A percentile compares a stretch with the other conserved stretches of the same genome.
Evolutionary conservation across 1,140 invertebrate species (phyloP).

Genomic region (Aradophagus sp.): DNA sequence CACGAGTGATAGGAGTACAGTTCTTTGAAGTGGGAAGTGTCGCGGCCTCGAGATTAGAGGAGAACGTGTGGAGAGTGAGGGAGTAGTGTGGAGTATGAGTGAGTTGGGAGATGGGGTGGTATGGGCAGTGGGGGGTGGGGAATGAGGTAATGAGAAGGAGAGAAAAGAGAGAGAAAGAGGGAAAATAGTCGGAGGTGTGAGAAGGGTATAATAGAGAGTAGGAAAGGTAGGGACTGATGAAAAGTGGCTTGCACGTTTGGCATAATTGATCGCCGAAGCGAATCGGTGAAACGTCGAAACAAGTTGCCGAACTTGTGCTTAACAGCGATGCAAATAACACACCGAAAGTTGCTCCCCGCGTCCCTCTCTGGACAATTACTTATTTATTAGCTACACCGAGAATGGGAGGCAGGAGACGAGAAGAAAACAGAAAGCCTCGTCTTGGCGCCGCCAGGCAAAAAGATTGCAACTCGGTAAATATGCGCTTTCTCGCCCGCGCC

Average conservation of each 20-base stretch:
- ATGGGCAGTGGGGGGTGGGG: too few species aligned
- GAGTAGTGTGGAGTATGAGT: too few species aligned
- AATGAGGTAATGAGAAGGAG: too few species aligned
- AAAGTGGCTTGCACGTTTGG: conserved; percentile 25
- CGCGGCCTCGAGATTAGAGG: too few species aligned
- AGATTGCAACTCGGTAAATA: conserved; percentile 24
- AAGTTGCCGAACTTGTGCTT: conserved; percentile 32
- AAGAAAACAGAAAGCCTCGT: conserved; percentile 49
- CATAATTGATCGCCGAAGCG: conserved; percentile 46
- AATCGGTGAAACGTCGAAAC: conserved; percentile 50
- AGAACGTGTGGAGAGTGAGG: too few species aligned
- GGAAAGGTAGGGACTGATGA: conserved; percentile 18
- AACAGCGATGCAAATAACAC: conserved; percentile 48
- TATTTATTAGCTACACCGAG: conserved; percentile 59
- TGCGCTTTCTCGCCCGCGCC: too few species aligned
- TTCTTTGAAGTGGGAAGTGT: too few species aligned
- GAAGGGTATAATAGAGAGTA: too few species aligned
- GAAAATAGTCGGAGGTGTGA: too few species aligned
- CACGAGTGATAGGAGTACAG: too few species aligned
- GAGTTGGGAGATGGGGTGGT: too few species aligned
- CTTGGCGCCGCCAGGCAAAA: background rate
- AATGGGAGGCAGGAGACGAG: conserved; percentile 52
- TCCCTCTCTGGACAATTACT: conserved; percentile 52
- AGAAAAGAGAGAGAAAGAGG: too few species aligned
- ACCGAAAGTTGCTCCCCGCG: conserved; percentile 33